phyloP scores from a whole-genome alignment of 1,140 invertebrate species.

The Drosophila virilis region DNA sequence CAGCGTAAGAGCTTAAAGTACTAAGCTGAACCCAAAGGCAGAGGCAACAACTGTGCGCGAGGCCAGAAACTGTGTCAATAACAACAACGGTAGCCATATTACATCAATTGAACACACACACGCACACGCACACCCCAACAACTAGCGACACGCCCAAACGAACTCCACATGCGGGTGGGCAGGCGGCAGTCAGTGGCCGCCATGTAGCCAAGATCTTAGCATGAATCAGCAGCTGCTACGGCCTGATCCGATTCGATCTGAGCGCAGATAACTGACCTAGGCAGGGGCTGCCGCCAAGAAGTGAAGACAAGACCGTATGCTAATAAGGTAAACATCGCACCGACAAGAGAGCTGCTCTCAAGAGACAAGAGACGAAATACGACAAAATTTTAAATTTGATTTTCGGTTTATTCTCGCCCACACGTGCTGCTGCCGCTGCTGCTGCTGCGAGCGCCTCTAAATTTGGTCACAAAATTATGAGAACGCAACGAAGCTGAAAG shows the following conservation, averaged over 20 bases:
- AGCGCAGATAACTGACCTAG: slow-evolving; percentile 75
- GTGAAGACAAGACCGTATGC: slow-evolving; percentile 55
- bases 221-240: slow-evolving; percentile 62
- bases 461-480: slow-evolving; percentile 80
- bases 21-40: slow-evolving; percentile 37
- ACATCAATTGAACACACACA: slow-evolving; percentile 59
- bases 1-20: slow-evolving; percentile 36
- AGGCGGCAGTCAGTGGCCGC: slow-evolving; percentile 28
- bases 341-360: background rate
- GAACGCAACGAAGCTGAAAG: slow-evolving; percentile 77
- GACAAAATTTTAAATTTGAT: slow-evolving; percentile 51
- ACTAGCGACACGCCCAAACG: slow-evolving; percentile 25
- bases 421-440: slow-evolving; percentile 45
- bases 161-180: slow-evolving; percentile 49
- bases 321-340: slow-evolving; percentile 61
- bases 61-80: slow-evolving; percentile 79
- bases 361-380: slow-evolving; percentile 41
- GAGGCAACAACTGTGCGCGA: slow-evolving; percentile 43
- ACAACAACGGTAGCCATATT: slow-evolving; percentile 65
- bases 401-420: slow-evolving; percentile 57
- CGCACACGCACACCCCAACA: slow-evolving; percentile 24
- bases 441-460: slow-evolving; percentile 48
- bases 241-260: slow-evolving; percentile 21
- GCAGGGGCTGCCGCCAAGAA: slow-evolving; percentile 55
- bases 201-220: slow-evolving; percentile 50